A percentile compares a stretch with the other conserved stretches of the same genome.
Conservation (phyloP, 2,888 invertebrate species). For the Latrodectus hesperus region DNA sequence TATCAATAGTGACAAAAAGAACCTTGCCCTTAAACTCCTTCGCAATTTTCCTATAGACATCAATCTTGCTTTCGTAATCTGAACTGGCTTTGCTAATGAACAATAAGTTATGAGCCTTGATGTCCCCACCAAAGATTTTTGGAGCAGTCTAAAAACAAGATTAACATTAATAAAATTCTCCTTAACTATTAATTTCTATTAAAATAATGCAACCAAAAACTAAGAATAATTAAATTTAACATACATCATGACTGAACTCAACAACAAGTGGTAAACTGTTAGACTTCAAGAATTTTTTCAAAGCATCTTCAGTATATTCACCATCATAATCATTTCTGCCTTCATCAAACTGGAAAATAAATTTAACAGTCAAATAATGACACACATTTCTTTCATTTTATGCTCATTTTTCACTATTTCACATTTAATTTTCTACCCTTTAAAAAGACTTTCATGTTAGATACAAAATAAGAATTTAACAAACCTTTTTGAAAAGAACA, state of each 20-base stretch:
- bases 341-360: constrained; percentile 85
- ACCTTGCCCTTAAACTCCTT: constrained; percentile 93
- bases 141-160: constrained; percentile 83
- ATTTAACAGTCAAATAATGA: neutral
- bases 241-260: constrained; percentile 93
- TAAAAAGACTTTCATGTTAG: neutral
- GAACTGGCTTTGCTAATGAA: constrained; percentile 91
- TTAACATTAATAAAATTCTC: neutral
- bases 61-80: constrained; percentile 87
- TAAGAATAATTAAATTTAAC: neutral
- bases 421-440: neutral
- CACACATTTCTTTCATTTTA: neutral
- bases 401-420: neutral
- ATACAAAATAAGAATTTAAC: constrained; percentile 72
- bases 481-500: constrained; percentile 91
- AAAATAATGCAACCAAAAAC: neutral
- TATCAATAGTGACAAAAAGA: constrained; percentile 95
- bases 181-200: no score
- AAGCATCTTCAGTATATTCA: constrained; percentile 80
- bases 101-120: constrained; percentile 95
- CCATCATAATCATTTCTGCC: constrained; percentile 84
- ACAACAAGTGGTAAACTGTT: constrained; percentile 92
- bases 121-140: constrained; percentile 98
- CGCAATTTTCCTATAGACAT: constrained; percentile 87
- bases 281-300: constrained; percentile 88